phyloP scores from a whole-genome alignment of 1,140 invertebrate genomes.

The Drosophila mojavensis region DNA sequence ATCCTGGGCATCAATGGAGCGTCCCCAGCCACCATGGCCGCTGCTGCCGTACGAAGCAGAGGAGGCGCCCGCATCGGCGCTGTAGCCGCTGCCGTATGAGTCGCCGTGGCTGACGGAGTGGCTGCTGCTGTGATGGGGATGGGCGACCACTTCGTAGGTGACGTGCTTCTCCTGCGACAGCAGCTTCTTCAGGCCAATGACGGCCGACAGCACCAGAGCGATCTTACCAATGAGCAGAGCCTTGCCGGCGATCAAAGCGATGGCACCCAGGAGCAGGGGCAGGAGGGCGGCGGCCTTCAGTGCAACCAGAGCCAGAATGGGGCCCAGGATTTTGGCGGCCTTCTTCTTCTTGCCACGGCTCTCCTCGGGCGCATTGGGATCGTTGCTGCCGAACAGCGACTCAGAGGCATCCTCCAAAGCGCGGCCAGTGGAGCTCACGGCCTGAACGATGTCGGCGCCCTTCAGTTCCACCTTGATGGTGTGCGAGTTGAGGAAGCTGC shows the following conservation, averaged over 20 bases:
- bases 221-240: constrained; percentile 93
- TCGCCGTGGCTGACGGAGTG: constrained; percentile 86
- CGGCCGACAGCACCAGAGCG: constrained; percentile 91
- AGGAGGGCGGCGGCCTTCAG: constrained; percentile 91
- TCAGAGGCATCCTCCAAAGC: constrained; percentile 90
- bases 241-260: constrained; percentile 93
- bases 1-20: constrained; percentile 89
- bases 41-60: constrained; percentile 85
- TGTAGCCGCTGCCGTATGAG: constrained; percentile 87
- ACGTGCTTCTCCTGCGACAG: constrained; percentile 91
- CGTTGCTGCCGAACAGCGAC: constrained; percentile 86
- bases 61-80: constrained; percentile 85
- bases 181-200: constrained; percentile 93
- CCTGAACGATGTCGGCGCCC: constrained; percentile 91
- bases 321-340: constrained; percentile 90
- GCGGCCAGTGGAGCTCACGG: constrained; percentile 90
- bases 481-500: constrained; percentile 90
- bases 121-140: constrained; percentile 90
- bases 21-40: constrained; percentile 88
- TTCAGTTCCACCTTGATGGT: constrained; percentile 93
- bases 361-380: constrained; percentile 86
- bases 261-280: constrained; percentile 90
- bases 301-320: constrained; percentile 89
- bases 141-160: constrained; percentile 92
- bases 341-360: constrained; percentile 92